A percentile compares a stretch with the other conserved stretches of the same genome.
These are phyloP conservation scores for Eretmocerus hayati DNA, from an alignment of 2,888 invertebrate species.

Conservation along the genomic window DNA sequence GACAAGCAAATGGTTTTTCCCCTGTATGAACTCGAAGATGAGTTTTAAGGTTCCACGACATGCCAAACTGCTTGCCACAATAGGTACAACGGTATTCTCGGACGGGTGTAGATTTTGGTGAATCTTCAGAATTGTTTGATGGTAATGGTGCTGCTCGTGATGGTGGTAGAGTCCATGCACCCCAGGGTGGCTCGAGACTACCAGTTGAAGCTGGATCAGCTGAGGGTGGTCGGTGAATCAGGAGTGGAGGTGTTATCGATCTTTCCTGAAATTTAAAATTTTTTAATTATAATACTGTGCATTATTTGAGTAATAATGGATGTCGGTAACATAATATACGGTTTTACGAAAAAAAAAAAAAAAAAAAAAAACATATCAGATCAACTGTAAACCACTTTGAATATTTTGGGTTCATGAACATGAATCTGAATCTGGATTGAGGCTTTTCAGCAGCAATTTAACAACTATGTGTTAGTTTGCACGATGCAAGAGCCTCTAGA, in stretches of 20 bases:
- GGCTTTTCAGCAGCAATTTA: too few relatives aligned
- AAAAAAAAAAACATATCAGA: too few relatives aligned
- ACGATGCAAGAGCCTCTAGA: too few relatives aligned
- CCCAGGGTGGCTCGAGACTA: constrained; percentile 41
- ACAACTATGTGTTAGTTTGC: too few relatives aligned
- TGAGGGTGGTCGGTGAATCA: constrained; percentile 42
- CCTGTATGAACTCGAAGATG: constrained; percentile 82
- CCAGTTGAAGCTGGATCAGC: constrained; percentile 41
- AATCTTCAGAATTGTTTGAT: constrained; percentile 52
- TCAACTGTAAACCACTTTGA: too few relatives aligned
- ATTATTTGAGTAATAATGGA: too few relatives aligned
- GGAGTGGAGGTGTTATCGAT: constrained; percentile 42
- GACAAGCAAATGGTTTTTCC: constrained; percentile 83
- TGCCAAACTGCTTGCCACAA: constrained; percentile 85
- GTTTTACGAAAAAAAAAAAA: too few relatives aligned
- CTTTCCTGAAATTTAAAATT: too few relatives aligned
- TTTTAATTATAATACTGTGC: too few relatives aligned
- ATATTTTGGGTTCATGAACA: too few relatives aligned
- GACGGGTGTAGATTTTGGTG: constrained; percentile 56
- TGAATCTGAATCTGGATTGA: too few relatives aligned
- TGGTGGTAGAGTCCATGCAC: constrained; percentile 45
- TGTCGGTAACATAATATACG: too few relatives aligned
- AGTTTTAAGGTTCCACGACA: constrained; percentile 89
- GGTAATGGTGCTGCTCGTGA: constrained; percentile 56
- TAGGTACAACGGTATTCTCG: constrained; percentile 83